phyloP scores from a whole-genome alignment of 1,140 invertebrate genomes.

The Thalassaphorura encarpata region DNA sequence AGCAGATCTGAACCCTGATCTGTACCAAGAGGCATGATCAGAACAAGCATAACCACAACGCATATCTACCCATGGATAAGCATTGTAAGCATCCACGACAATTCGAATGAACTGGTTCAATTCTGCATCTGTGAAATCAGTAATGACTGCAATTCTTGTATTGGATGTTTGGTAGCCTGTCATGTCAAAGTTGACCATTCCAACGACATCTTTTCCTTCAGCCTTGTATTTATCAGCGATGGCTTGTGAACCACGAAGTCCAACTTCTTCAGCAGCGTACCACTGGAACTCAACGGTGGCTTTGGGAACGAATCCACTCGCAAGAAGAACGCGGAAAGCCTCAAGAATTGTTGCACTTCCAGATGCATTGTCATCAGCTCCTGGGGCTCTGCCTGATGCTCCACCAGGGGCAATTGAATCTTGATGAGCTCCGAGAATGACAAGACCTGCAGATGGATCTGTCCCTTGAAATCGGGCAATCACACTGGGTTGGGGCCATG shows the following conservation, averaged over 20 bases:
- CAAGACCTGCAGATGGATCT: too few species aligned
- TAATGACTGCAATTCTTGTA: slow-evolving; percentile 2
- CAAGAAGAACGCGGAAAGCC: slow-evolving; percentile 11
- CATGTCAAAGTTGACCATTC: slow-evolving; percentile 16
- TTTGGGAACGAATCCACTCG: slow-evolving; percentile 5
- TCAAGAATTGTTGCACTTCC: slow-evolving; percentile 1
- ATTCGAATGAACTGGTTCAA: slow-evolving; percentile 4
- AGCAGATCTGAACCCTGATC: slow-evolving; percentile 2
- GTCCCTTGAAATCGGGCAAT: too few species aligned
- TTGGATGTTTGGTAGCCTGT: slow-evolving; percentile 3
- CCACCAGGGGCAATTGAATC: slow-evolving; percentile 8
- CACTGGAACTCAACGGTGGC: slow-evolving; percentile 22
- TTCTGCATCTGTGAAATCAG: not conserved
- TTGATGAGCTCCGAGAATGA: slow-evolving; percentile 19
- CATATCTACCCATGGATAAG: not conserved
- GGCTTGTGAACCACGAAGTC: slow-evolving; percentile 11
- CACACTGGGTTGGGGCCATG: slow-evolving; percentile 11
- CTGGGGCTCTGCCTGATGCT: not conserved
- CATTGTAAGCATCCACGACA: slow-evolving; percentile 8
- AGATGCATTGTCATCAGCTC: slow-evolving; percentile 15
- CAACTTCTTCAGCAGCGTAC: slow-evolving; percentile 24
- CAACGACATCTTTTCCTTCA: not conserved
- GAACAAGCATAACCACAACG: slow-evolving; percentile 16
- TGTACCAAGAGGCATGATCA: slow-evolving; percentile 11
- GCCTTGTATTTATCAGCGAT: slow-evolving; percentile 10